Conservation (phyloP, 2,888 invertebrate species). For the Eremobia ochroleuca region DNA sequence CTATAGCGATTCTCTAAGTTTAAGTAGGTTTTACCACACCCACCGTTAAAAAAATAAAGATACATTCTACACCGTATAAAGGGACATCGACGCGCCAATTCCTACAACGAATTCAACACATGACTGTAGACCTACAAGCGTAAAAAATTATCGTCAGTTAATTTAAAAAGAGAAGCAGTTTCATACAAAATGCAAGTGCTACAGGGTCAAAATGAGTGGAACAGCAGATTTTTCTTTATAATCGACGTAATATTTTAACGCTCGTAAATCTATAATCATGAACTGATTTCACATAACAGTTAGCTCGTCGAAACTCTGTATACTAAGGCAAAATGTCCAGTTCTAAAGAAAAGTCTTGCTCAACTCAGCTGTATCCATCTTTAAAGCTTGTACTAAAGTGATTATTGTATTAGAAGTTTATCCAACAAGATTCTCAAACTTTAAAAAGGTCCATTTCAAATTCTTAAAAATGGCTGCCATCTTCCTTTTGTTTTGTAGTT, state of each 20-base stretch:
- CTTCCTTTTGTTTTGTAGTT: constrained; percentile 22
- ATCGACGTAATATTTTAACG: rapidly evolving
- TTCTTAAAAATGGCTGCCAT: constrained; percentile 16
- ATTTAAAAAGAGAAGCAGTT: no score
- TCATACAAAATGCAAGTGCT: background rate
- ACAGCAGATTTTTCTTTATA: background rate
- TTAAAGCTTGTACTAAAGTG: constrained; percentile 5
- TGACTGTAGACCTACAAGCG: background rate
- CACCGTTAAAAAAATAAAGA: background rate
- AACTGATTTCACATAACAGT: background rate
- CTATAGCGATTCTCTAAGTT: background rate
- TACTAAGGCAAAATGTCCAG: background rate
- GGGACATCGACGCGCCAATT: background rate
- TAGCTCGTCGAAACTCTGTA: background rate
- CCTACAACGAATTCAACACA: background rate
- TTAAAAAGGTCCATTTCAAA: constrained; percentile 10
- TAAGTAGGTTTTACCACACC: background rate
- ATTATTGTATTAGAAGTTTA: constrained; percentile 40
- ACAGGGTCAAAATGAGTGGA: background rate
- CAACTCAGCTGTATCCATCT: constrained; percentile 15
- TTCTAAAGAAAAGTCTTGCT: background rate
- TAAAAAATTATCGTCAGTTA: background rate
- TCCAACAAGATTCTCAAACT: constrained; percentile 12
- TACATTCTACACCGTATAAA: background rate
- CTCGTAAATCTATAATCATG: no score